Evolutionary conservation across 2,797 vertebrate genomes (phyloP).

Genomic region (Chelon auratus): DNA sequence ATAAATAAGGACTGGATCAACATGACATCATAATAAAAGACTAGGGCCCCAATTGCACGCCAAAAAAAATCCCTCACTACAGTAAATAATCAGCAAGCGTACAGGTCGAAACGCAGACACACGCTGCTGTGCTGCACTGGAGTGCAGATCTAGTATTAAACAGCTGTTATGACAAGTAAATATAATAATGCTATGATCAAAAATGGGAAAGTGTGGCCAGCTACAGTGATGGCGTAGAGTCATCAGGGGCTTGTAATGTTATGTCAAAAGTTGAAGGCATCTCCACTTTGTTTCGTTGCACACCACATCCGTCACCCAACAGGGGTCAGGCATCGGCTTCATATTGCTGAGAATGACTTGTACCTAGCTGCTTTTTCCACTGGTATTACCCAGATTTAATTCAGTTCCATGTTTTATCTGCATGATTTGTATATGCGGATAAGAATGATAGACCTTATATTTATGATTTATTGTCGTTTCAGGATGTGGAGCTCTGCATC

Average conservation of each 20-base stretch:
- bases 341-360: no score
- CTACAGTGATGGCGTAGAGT: no score
- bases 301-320: no score
- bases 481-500: not conserved
- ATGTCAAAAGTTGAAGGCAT: no score
- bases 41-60: not conserved
- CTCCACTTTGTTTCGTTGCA: no score
- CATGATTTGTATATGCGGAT: not conserved
- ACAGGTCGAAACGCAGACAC: no score
- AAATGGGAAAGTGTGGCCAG: no score
- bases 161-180: not conserved
- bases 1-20: not conserved
- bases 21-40: not conserved
- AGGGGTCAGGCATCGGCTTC: no score
- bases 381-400: not conserved
- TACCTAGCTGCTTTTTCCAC: no score
- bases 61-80: not conserved
- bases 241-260: no score
- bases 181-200: no score
- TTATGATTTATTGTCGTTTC: not conserved
- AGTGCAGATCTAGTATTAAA: not conserved
- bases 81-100: no score
- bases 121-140: not conserved
- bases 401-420: not conserved
- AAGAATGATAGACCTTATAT: not conserved